Evolutionary conservation across 2,888 invertebrate genomes (phyloP).

Genomic region (Cosmopolites sordidus): DNA sequence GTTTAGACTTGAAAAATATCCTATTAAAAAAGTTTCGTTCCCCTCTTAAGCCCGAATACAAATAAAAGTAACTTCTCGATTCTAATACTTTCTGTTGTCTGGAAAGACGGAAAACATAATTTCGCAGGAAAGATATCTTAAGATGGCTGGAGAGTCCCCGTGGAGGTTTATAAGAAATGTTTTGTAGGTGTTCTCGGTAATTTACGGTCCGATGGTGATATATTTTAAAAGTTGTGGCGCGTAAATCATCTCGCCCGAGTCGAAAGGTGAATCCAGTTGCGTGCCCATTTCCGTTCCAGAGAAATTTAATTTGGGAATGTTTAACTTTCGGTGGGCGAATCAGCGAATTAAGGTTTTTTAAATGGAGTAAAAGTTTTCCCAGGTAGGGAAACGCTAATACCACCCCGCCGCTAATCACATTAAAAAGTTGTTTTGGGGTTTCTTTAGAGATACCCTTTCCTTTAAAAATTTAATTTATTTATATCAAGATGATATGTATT

Average conservation of each 20-base stretch:
- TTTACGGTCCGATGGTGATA: conserved; percentile 30
- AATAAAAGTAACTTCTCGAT: conserved; percentile 8
- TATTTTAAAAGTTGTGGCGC: conserved; percentile 41
- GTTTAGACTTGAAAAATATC: conserved; percentile 3
- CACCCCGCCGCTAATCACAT: too few relatives aligned
- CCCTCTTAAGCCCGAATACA: conserved; percentile 1
- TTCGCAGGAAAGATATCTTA: conserved; percentile 8
- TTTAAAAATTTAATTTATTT: too few relatives aligned
- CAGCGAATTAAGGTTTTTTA: too few relatives aligned
- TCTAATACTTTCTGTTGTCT: conserved; percentile 4
- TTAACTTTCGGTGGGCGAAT: too few relatives aligned
- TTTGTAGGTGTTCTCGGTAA: conserved; percentile 30
- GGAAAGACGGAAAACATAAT: conserved; percentile 9
- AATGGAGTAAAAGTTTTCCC: too few relatives aligned
- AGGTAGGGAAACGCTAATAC: too few relatives aligned
- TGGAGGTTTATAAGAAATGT: conserved; percentile 31
- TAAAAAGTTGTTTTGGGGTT: too few relatives aligned
- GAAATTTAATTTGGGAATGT: too few relatives aligned
- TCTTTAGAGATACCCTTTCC: too few relatives aligned
- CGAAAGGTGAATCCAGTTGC: too few relatives aligned
- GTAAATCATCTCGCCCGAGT: conserved; percentile 38
- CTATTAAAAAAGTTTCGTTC: conserved; percentile 6
- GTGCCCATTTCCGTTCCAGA: too few relatives aligned
- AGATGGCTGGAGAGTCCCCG: conserved; percentile 7
- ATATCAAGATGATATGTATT: too few relatives aligned